phyloP scores from a whole-genome alignment of 37 sponge, comb jelly and placozoan genomes.

The Crambe crambe region DNA sequence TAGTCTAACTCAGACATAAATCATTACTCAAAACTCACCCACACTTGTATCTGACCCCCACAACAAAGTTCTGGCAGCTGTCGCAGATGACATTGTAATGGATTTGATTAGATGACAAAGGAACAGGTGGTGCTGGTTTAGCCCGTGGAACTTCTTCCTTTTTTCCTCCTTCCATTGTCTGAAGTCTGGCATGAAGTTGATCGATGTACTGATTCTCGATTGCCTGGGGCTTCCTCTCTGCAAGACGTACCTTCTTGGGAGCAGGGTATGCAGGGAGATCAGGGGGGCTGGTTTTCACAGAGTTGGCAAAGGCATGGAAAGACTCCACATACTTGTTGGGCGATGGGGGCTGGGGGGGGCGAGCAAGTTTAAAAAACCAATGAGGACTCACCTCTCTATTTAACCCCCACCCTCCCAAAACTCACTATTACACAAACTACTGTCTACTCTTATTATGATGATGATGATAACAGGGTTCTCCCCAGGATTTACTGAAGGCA shows the following conservation, averaged over 20 bases:
- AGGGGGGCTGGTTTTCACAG: background rate
- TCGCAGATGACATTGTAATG: slow-evolving; percentile 77
- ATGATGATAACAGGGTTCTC: too few relatives aligned
- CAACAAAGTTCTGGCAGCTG: slow-evolving; percentile 54
- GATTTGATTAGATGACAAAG: background rate
- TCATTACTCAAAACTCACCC: slow-evolving; percentile 60
- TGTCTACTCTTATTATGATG: too few relatives aligned
- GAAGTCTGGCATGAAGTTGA: background rate
- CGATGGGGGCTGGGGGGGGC: background rate
- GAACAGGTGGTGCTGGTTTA: background rate
- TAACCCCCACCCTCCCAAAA: too few relatives aligned
- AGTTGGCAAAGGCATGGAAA: background rate
- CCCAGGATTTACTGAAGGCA: too few relatives aligned
- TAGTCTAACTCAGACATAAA: background rate
- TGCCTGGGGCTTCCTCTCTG: background rate
- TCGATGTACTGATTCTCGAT: background rate
- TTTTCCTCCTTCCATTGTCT: background rate
- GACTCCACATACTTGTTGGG: slow-evolving; percentile 21
- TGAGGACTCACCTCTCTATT: too few relatives aligned
- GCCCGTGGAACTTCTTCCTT: too few relatives aligned
- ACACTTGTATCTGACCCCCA: slow-evolving; percentile 86
- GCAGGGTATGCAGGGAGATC: background rate
- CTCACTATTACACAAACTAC: too few relatives aligned
- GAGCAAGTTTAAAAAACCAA: too few relatives aligned
- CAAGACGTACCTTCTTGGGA: background rate